Evolutionary conservation across 2,113 vertebrate species (phyloP).

Genomic region (Lethenteron reissneri): DNA sequence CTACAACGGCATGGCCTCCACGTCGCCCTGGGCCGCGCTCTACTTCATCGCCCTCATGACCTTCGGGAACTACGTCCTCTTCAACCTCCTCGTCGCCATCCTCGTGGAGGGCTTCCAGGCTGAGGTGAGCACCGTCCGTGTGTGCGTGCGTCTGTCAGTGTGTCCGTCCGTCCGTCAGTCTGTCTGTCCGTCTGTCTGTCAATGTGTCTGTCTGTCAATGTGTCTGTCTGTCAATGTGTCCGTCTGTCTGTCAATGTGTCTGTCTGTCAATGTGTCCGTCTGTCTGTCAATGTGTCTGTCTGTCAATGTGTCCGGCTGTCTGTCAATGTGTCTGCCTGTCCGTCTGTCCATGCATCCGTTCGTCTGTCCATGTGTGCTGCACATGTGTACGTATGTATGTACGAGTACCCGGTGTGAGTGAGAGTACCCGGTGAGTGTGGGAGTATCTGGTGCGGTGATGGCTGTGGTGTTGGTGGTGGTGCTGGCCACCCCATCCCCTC

Average conservation of each 20-base stretch:
- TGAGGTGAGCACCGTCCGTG: conserved; percentile 37
- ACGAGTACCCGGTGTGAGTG: neutral
- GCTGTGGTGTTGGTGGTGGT: too few relatives aligned
- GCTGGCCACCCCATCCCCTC: too few relatives aligned
- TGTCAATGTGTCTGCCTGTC: neutral
- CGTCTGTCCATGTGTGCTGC: neutral
- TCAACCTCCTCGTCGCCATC: conserved; percentile 91
- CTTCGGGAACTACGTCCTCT: conserved; percentile 90
- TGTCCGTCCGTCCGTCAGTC: neutral
- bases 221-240: neutral
- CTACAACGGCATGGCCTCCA: conserved; percentile 95
- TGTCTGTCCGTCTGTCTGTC: neutral
- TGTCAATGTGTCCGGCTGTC: neutral
- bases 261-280: neutral
- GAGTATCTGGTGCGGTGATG: neutral
- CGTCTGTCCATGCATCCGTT: neutral
- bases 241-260: neutral
- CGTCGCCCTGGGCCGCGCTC: conserved; percentile 75
- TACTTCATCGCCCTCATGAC: conserved; percentile 97
- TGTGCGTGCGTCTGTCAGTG: neutral
- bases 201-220: neutral
- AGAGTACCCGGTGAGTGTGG: neutral
- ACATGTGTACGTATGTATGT: neutral
- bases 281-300: neutral
- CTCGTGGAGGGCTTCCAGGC: conserved; percentile 94